phyloP scores from a whole-genome alignment of 2,888 invertebrate genomes.

The Eristalis pertinax region DNA sequence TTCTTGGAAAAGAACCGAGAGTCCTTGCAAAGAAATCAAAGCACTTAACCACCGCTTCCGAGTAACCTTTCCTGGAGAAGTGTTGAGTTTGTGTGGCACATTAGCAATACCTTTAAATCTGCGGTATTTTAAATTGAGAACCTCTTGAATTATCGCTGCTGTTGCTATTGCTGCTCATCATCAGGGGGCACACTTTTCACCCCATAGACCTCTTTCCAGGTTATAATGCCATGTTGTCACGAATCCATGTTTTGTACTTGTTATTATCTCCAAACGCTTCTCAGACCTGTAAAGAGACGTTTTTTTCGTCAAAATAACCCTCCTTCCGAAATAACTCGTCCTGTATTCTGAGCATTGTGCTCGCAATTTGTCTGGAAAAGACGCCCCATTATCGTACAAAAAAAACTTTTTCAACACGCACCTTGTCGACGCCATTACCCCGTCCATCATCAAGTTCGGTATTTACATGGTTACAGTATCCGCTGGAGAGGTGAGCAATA shows the following conservation, averaged over 20 bases:
- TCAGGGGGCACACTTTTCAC: background rate
- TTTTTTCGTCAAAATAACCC: background rate
- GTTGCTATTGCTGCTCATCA: background rate
- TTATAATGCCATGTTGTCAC: background rate
- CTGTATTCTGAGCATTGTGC: background rate
- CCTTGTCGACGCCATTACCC: constrained; percentile 10
- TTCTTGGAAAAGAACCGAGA: background rate
- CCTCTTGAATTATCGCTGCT: too few species aligned
- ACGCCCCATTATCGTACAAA: constrained; percentile 21
- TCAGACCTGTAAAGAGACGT: background rate
- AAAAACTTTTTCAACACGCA: background rate
- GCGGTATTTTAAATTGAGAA: too few species aligned
- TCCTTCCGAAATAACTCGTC: background rate
- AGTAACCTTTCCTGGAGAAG: background rate
- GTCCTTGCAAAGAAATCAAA: too few species aligned
- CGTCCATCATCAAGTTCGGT: background rate
- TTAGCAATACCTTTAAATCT: too few species aligned
- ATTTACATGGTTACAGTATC: constrained; percentile 4
- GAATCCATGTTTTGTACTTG: background rate
- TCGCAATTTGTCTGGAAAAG: constrained; percentile 38
- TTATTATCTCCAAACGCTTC: background rate
- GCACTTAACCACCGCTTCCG: too few species aligned
- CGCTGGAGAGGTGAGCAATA: background rate
- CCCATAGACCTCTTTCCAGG: background rate
- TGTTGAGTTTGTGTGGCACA: background rate